A percentile compares a stretch with the other conserved stretches of the same genome.
Evolutionary conservation across 2,113 vertebrate species (phyloP).

Genomic region (Bucco capensis): DNA sequence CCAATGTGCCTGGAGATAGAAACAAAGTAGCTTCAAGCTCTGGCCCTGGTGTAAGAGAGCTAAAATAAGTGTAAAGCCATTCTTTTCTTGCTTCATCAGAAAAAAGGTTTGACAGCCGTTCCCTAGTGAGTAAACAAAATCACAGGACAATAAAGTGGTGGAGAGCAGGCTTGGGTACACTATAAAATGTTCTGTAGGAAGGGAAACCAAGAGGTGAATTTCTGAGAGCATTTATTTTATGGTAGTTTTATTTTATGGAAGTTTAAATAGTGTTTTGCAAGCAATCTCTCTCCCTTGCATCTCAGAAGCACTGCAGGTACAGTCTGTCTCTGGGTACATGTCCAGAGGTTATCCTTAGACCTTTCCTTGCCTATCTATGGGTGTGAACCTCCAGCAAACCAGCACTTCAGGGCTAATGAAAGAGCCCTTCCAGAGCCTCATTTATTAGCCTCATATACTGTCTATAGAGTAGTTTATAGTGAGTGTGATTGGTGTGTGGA

Average conservation of each 20-base stretch:
- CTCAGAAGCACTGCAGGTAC: neutral
- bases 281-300: neutral
- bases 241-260: neutral
- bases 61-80: neutral
- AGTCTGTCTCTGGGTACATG: accelerated
- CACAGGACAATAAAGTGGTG: neutral
- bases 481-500: neutral
- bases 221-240: neutral
- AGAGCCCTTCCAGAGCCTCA: neutral
- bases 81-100: neutral
- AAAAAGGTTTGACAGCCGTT: neutral
- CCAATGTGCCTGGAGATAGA: neutral
- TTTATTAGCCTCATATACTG: neutral
- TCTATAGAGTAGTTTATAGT: neutral
- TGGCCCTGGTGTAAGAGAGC: neutral
- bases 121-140: neutral
- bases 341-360: neutral
- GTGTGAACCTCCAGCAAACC: neutral
- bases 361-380: neutral
- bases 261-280: neutral
- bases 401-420: neutral
- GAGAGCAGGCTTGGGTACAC: neutral
- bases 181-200: neutral
- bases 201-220: neutral
- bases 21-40: neutral